A percentile compares a stretch with the other conserved stretches of the same genome.
phyloP scores from a whole-genome alignment of 1,140 invertebrate genomes.

The Popillia japonica region DNA sequence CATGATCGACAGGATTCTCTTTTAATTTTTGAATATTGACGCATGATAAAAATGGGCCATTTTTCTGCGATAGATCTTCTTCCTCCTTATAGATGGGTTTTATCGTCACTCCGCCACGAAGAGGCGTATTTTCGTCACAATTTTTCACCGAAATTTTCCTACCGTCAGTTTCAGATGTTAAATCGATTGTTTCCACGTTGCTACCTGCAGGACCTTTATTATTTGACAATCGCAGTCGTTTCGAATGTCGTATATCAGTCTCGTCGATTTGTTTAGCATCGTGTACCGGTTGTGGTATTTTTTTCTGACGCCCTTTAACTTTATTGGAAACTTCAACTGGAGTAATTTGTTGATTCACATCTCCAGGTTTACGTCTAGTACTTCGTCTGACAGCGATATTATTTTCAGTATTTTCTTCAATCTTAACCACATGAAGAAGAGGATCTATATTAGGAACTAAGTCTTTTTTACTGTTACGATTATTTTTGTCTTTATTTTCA shows the following conservation, averaged over 20 bases:
- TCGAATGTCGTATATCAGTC: background rate
- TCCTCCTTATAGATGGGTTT: conserved; percentile 36
- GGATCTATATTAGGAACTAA: background rate
- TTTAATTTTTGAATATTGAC: conserved; percentile 37
- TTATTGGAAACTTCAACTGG: background rate
- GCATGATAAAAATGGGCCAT: conserved; percentile 40
- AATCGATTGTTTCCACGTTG: conserved; percentile 26
- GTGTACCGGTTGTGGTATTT: background rate
- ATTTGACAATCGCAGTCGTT: conserved; percentile 8
- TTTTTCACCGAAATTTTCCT: conserved; percentile 8
- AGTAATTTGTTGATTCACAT: background rate
- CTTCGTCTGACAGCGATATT: background rate
- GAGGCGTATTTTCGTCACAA: background rate
- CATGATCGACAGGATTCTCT: conserved; percentile 12
- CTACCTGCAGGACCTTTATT: background rate
- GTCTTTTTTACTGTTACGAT: background rate
- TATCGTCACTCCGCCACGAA: conserved; percentile 6
- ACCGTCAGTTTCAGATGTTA: conserved; percentile 19
- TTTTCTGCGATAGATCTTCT: conserved; percentile 45
- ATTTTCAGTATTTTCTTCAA: background rate
- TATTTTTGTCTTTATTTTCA: background rate
- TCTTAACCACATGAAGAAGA: background rate
- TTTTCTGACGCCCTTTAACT: background rate
- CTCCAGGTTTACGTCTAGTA: conserved; percentile 7
- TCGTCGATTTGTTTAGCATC: background rate